phyloP scores from a whole-genome alignment of 2,888 invertebrate species.

The Drosophila bunnanda region DNA sequence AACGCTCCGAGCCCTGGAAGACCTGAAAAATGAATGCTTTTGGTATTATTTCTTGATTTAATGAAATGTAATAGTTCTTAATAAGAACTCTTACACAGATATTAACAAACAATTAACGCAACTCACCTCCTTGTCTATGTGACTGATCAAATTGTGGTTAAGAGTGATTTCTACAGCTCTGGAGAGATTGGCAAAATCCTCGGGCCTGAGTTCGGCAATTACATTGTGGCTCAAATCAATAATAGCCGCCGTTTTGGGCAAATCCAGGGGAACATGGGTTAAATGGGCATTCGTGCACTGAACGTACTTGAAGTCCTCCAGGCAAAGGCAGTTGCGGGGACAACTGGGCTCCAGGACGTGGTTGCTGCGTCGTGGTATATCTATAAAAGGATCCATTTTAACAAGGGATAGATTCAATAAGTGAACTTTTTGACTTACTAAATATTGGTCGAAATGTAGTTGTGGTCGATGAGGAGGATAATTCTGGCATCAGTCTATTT shows the following conservation, averaged over 20 bases:
- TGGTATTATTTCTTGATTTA: background rate
- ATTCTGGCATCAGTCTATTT: slow-evolving; percentile 55
- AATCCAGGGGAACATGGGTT: slow-evolving; percentile 85
- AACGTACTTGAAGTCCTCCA: slow-evolving; percentile 80
- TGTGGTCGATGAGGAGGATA: slow-evolving; percentile 63
- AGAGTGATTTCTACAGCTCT: slow-evolving; percentile 82
- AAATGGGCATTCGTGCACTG: slow-evolving; percentile 86
- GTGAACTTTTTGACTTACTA: slow-evolving; percentile 50
- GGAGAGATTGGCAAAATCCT: slow-evolving; percentile 78
- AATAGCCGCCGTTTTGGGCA: slow-evolving; percentile 80
- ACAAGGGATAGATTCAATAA: background rate
- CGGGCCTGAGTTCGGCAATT: slow-evolving; percentile 76
- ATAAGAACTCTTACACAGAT: background rate
- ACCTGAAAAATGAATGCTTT: slow-evolving; percentile 66
- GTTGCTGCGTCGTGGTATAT: slow-evolving; percentile 79
- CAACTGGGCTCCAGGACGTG: slow-evolving; percentile 81
- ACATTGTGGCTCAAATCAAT: slow-evolving; percentile 83
- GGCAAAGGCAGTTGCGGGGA: slow-evolving; percentile 81
- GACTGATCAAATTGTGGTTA: slow-evolving; percentile 76
- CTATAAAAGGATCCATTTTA: slow-evolving; percentile 39
- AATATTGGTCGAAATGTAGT: slow-evolving; percentile 73
- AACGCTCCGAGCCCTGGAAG: slow-evolving; percentile 74
- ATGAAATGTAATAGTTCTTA: background rate
- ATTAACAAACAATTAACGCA: background rate
- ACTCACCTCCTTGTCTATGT: slow-evolving; percentile 78